phyloP scores from a whole-genome alignment of 1,140 invertebrate species.

The Ephestia elutella region DNA sequence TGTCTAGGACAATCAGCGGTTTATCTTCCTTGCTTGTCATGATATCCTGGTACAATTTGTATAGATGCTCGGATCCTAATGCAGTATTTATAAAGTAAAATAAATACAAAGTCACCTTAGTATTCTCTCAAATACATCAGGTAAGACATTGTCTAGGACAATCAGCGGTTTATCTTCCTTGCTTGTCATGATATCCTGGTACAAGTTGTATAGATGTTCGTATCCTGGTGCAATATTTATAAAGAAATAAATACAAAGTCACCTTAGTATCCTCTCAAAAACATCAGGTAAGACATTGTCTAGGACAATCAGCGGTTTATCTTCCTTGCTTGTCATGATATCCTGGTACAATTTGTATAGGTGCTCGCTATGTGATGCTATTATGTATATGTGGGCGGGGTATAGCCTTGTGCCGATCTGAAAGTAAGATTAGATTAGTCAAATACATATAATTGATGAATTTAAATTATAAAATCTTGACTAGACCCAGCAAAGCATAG shows the following conservation, averaged over 20 bases:
- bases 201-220: conserved; percentile 42
- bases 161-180: conserved; percentile 46
- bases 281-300: not conserved
- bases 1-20: conserved; percentile 53
- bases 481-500: too few relatives aligned
- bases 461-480: too few relatives aligned
- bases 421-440: not conserved
- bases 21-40: conserved; percentile 31
- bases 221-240: too few relatives aligned
- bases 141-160: conserved; percentile 35
- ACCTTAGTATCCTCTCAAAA: conserved; percentile 69
- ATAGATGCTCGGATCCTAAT: too few relatives aligned
- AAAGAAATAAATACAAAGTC: too few relatives aligned
- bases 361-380: conserved; percentile 77
- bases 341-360: conserved; percentile 62
- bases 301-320: conserved; percentile 43
- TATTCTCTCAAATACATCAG: conserved; percentile 34
- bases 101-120: conserved; percentile 71
- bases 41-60: conserved; percentile 51
- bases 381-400: conserved; percentile 81
- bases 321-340: conserved; percentile 21
- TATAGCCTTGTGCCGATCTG: conserved; percentile 73
- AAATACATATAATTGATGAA: too few relatives aligned
- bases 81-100: too few relatives aligned
- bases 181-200: conserved; percentile 35